Evolutionary conservation across 1,140 invertebrate genomes (phyloP), one percentile per base, ranked within the genome.

Genomic region (Ruditapes philippinarum): DNA sequence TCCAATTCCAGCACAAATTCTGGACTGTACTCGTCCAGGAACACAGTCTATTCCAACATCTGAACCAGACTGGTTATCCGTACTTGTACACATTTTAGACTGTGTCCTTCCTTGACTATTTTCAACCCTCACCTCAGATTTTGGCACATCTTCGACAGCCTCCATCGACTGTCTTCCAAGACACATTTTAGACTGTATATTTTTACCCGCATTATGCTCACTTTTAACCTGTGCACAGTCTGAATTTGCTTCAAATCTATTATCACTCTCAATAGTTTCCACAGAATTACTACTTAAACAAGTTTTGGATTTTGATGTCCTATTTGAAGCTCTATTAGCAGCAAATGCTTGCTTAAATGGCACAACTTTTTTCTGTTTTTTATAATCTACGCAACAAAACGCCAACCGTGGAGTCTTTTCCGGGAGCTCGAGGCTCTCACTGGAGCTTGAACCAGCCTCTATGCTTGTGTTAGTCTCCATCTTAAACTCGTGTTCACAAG

Each of bases 331-430:
- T 38, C 7, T 33, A 70, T 70, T 38, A 38, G 11, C 28, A 40
- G 45, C n/a, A 3, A 25, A 49, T 36, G 45, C 36, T 11, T 51
- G 42, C 49, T 33, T 51, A 25, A 78, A 70, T 70, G 60, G 25
- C 31, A 51, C n/a, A 45, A 49, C 25, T 22, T 65, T 68, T 83
- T 83, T 83, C 60, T 87, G 70, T 40, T 88, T 88, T 49, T 88
- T 88, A 60, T 88, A 88, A 70, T 88, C 85, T 0, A 88, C 85
- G 80, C 85, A 88, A 54, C 85, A 88, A 25, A 88, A 88, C 12
- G 81, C 62, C 19, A 83, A 42, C 19, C 42, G 40, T 1, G 81
- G 60, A 68, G 57, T 83, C 45, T 65, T 70, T n/a, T 83, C 81
- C 3, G 60, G 65, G 14, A 54, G 36, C 62, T 60, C 42, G 4